phyloP scores from a whole-genome alignment of 2,113 vertebrate genomes.

The Myrmophylax atrothorax region DNA sequence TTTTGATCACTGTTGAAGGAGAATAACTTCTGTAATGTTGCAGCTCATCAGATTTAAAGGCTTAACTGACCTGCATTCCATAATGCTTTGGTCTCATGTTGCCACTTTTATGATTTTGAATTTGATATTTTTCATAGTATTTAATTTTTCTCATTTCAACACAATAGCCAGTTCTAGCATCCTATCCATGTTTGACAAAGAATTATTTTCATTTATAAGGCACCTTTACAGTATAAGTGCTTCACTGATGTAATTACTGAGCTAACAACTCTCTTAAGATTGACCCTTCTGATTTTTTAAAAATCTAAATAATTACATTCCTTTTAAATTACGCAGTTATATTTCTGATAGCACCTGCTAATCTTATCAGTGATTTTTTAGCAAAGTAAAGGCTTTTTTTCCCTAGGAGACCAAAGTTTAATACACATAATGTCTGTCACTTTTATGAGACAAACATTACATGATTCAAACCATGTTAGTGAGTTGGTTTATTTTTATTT shows the following conservation, averaged over 20 bases:
- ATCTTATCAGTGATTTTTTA: neutral
- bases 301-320: neutral
- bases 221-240: neutral
- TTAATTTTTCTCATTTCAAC: neutral
- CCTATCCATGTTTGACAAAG: neutral
- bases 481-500: neutral
- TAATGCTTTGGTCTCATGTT: neutral
- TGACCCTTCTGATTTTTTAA: neutral
- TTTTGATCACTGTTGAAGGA: neutral
- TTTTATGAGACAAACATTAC: neutral
- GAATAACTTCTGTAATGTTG: neutral
- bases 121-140: neutral
- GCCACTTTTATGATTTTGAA: neutral
- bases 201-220: neutral
- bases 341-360: neutral
- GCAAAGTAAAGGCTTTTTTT: neutral
- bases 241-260: neutral
- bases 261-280: neutral
- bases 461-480: neutral
- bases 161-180: neutral
- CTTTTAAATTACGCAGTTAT: neutral
- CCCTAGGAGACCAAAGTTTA: neutral
- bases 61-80: neutral
- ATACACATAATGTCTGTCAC: neutral
- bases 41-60: conserved; percentile 11